Base-by-base conservation (phyloP, 2,888 invertebrate species). In the Leptinotarsa haldemani region DNA sequence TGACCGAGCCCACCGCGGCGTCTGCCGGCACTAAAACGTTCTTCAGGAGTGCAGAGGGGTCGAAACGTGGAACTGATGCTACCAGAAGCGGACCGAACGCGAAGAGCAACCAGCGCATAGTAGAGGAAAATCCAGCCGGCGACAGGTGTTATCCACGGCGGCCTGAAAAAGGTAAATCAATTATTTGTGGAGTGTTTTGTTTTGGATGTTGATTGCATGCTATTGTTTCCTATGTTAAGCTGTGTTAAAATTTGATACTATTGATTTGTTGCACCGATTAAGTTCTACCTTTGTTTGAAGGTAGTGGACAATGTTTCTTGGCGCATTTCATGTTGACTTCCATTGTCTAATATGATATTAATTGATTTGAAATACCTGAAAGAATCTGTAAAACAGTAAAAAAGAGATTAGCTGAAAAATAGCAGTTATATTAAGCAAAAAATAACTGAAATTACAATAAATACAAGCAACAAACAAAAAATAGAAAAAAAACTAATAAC, bases 21-120 rank as follows among this genome's bases (percentile, higher is more conserved):
- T 96, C 95, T 67, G 94, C 92, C 71, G 96, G 96, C 74, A 96
- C 92, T 73, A 95, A 89, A 77, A 95, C 93, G 80, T 94, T 90
- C 83, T 94, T 90, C 93, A 96, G 94, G 83, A 94, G 91, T 80
- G 95, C 94, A 83, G 94, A 92, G 75, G 94, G 92, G 88, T 96
- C 96, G 90, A 96, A 95, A 84, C 93, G 92, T 71, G 96, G 95
- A 86, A 94, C 93, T 84, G 94, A 92, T 81, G 80, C 78, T 50
- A 82, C 83, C 68, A 81, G 74, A 65, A 80, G 72, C 13, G 80
- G 75, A 67, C 80, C 81, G 78, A 77, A 83, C 70, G 84, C 76
- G 74, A 84, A 77, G 61, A 83, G 74, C 73, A 83, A 79, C 78
- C 82, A 82, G 76, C 80, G 79, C 84, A 84, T 85, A 72, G 68